Evolutionary conservation across 2,113 vertebrate species (phyloP), one percentile per base, ranked within the genome.

Genomic region (Corydoras maculifer): DNA sequence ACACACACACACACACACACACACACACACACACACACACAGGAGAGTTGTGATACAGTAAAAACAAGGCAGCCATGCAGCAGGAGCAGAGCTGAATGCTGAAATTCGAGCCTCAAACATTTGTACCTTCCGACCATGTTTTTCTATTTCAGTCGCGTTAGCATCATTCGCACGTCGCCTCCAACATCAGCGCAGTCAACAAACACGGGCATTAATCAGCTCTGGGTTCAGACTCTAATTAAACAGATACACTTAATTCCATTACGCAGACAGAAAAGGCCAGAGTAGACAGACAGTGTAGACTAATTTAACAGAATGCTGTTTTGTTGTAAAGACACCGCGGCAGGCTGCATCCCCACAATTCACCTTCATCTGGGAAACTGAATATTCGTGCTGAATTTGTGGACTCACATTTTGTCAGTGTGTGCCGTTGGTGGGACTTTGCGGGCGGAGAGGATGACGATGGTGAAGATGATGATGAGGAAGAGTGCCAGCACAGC

Each of bases 401-500:
- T 29, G 13, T 65, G 13, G 59, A 86, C 89, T 89, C 82, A 91
- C 89, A 89, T 84, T 88, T 89, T 91, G 80, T 89, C 89, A 1
- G 84, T 75, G 77, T 83, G 86, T 62, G 79, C 68, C 0, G 82
- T 68, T 1, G 81, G 72, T 3, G 81, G 80, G 72, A 83, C 68
- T 78, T 92, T 95, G 77, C 88, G 89, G 32, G 92, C 90, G 1
- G 90, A 92, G 78, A 96, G 77, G 76, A 96, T 87, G 74, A 95
- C 92, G 70, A 92, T 91, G 83, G 92, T 87, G 87, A 96, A 95
- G 85, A 97, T 80, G 0, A 81, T 58, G 61, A 96, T 94, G 82
- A 98, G 91, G 89, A 96, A 94, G 76, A 98, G 90, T 54, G 93
- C 92, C 64, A 98, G 90, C 81, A 96, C 92, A 32, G 93, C 93